Evolutionary conservation across 2,888 invertebrate species (phyloP).

Genomic region (Tipula confusa): DNA sequence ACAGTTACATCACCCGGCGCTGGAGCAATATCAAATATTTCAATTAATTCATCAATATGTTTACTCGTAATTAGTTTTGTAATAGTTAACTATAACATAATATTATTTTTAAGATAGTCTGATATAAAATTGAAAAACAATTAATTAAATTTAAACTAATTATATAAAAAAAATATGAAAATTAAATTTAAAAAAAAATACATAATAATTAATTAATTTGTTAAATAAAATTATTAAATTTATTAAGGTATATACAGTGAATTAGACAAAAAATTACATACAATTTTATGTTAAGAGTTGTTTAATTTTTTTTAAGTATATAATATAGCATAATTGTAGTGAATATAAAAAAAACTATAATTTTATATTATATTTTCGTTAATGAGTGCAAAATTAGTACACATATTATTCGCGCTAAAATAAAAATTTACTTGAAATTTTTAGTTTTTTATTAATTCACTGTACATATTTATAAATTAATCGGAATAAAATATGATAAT

Average conservation of each 20-base stretch:
- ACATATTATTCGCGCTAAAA: too few species aligned
- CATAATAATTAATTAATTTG: conserved; percentile 20
- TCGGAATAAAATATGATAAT: background rate
- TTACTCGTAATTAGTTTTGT: conserved; percentile 3
- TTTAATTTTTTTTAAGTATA: background rate
- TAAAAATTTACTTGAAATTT: too few species aligned
- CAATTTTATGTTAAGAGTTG: background rate
- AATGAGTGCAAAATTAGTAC: too few species aligned
- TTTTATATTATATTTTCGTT: too few species aligned
- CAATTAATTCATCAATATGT: conserved; percentile 1
- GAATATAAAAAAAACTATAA: too few species aligned
- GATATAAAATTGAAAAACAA: background rate
- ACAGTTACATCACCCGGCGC: background rate
- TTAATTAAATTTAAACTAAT: conserved; percentile 20
- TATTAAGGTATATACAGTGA: background rate
- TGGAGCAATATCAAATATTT: conserved; percentile 9
- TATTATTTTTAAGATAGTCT: background rate
- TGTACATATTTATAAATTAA: conserved; percentile 1
- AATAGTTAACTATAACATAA: background rate
- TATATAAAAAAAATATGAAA: background rate
- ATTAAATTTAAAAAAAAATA: background rate
- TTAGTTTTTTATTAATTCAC: background rate
- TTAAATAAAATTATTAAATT: conserved; percentile 25
- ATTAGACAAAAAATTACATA: background rate
- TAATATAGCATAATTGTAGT: too few species aligned